Conservation (phyloP, 2,888 invertebrate genomes). For the Caenorhabditis japonica region DNA sequence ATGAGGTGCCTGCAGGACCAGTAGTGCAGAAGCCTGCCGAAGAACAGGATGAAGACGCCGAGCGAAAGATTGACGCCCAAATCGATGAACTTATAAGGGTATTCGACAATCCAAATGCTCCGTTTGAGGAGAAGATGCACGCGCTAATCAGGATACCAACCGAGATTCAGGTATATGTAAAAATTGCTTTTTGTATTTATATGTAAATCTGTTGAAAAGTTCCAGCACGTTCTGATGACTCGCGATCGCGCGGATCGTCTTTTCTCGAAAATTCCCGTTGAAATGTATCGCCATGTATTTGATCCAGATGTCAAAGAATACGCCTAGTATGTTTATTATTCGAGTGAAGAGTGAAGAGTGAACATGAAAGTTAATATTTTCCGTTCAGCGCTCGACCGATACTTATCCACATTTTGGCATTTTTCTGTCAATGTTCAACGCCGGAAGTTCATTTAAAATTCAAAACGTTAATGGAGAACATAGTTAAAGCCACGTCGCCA, state of each 20-base stretch:
- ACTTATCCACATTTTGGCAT: too few relatives aligned
- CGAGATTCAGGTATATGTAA: constrained; percentile 10
- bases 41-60: not conserved
- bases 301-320: constrained; percentile 5
- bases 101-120: constrained; percentile 10
- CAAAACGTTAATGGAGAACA: too few relatives aligned
- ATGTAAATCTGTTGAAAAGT: not conserved
- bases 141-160: constrained; percentile 8
- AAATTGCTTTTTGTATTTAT: not conserved
- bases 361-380: too few relatives aligned
- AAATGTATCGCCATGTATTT: constrained; percentile 15
- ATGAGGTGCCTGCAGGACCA: too few relatives aligned
- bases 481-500: too few relatives aligned
- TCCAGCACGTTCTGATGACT: constrained; percentile 17
- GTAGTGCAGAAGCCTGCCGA: not conserved
- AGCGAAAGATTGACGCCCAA: constrained; percentile 1
- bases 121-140: constrained; percentile 17
- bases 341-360: not conserved
- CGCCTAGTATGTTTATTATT: not conserved
- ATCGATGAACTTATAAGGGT: constrained; percentile 13
- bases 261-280: constrained; percentile 18
- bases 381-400: too few relatives aligned
- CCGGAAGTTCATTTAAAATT: too few relatives aligned
- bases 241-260: constrained; percentile 18
- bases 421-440: too few relatives aligned